phyloP scores from a whole-genome alignment of 2,113 vertebrate genomes.

The Elanoides forficatus region DNA sequence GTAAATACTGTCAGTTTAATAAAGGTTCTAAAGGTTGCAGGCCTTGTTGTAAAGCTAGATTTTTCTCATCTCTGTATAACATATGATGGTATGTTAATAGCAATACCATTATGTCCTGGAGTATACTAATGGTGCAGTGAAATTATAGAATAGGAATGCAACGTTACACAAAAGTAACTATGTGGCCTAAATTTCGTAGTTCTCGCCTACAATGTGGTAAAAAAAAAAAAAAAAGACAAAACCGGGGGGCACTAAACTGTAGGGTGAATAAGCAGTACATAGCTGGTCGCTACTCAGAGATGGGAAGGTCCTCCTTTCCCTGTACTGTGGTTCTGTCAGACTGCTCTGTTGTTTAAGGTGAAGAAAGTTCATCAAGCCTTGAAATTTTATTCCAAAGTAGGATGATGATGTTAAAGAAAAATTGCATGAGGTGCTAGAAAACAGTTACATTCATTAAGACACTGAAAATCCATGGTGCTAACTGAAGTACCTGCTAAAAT shows the following conservation, averaged over 20 bases:
- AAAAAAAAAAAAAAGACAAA: background rate
- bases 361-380: background rate
- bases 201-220: background rate
- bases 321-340: background rate
- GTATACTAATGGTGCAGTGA: background rate
- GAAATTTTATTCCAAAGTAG: background rate
- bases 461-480: background rate
- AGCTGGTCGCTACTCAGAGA: background rate
- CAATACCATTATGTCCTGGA: background rate
- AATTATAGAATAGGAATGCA: background rate
- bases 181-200: background rate
- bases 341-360: background rate
- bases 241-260: background rate
- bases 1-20: background rate
- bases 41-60: background rate
- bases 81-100: background rate
- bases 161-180: background rate
- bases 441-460: background rate
- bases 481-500: background rate
- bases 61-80: background rate
- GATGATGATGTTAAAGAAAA: background rate
- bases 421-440: background rate
- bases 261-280: background rate
- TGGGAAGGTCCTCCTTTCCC: background rate
- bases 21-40: background rate